Percentiles rank a stretch among this genome's conserved stretches.
Evolutionary conservation across 92 coral and sea anemone species (phyloP).

Genomic region (Desmophyllum pertusum): DNA sequence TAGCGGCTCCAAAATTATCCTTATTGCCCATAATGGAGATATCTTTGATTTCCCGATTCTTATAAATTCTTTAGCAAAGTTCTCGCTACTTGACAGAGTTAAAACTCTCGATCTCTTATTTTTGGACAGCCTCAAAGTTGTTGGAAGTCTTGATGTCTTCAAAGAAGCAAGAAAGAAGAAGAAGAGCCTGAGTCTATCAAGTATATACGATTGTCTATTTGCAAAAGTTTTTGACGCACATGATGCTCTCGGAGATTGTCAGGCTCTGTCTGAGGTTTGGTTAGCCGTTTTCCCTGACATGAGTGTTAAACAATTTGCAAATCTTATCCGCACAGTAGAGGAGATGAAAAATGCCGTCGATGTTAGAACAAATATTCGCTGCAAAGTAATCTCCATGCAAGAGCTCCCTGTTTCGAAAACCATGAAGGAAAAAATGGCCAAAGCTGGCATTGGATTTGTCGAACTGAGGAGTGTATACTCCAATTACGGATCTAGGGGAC

Average conservation of each 20-base stretch:
- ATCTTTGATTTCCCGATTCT: neutral
- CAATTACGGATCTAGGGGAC: too few species aligned
- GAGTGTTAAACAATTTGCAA: too few species aligned
- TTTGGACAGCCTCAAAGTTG: neutral
- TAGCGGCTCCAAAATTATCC: neutral
- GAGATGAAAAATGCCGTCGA: too few species aligned
- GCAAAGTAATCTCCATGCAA: too few species aligned
- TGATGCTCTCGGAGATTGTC: conserved; percentile 10
- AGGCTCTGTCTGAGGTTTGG: too few species aligned
- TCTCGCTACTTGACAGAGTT: neutral
- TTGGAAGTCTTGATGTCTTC: neutral
- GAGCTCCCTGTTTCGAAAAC: too few species aligned
- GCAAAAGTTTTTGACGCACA: neutral
- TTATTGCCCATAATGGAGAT: conserved; percentile 8
- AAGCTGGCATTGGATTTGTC: too few species aligned
- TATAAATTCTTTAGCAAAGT: neutral
- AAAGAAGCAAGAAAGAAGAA: neutral
- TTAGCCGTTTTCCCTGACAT: too few species aligned
- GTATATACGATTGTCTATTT: neutral
- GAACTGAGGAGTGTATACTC: too few species aligned
- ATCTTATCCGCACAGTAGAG: too few species aligned
- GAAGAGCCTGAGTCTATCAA: neutral
- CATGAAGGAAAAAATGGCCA: too few species aligned
- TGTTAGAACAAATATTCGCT: too few species aligned
- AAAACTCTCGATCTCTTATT: neutral